phyloP scores from a whole-genome alignment of 2,797 vertebrate genomes.

The Microctenopoma lineatum region DNA sequence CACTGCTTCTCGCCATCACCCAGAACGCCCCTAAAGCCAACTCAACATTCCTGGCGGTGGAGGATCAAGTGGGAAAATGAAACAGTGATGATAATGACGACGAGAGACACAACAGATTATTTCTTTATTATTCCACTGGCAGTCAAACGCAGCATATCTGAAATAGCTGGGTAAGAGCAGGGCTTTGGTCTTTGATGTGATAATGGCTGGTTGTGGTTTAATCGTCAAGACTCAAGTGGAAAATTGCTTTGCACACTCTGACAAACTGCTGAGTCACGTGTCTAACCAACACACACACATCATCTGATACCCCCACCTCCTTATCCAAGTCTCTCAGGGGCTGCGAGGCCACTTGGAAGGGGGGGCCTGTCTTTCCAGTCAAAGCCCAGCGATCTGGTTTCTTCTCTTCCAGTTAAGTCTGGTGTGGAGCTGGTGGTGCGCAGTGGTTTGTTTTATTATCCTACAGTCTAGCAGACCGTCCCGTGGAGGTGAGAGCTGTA shows the following conservation, averaged over 20 bases:
- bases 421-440: conserved; percentile 34
- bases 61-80: conserved; percentile 37
- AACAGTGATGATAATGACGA: conserved; percentile 48
- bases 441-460: conserved; percentile 56
- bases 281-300: conserved; percentile 38
- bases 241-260: conserved; percentile 72
- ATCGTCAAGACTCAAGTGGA: conserved; percentile 76
- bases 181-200: conserved; percentile 74
- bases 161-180: conserved; percentile 61
- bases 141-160: conserved; percentile 55
- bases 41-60: conserved; percentile 17
- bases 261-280: conserved; percentile 65
- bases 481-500: conserved; percentile 63
- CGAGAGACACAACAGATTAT: conserved; percentile 47
- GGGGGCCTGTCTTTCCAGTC: conserved; percentile 54
- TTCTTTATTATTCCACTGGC: conserved; percentile 59
- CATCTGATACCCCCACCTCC: conserved; percentile 43
- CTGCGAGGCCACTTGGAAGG: conserved; percentile 59
- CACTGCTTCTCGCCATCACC: conserved; percentile 22
- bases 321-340: conserved; percentile 56
- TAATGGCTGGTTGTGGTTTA: conserved; percentile 75
- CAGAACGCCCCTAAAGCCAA: conserved; percentile 12
- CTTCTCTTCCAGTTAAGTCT: conserved; percentile 57
- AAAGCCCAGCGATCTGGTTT: conserved; percentile 62
- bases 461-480: conserved; percentile 40